Conservation (phyloP, 35 echinoderm and acorn worm genomes). For the Holothuria glaberrima region DNA sequence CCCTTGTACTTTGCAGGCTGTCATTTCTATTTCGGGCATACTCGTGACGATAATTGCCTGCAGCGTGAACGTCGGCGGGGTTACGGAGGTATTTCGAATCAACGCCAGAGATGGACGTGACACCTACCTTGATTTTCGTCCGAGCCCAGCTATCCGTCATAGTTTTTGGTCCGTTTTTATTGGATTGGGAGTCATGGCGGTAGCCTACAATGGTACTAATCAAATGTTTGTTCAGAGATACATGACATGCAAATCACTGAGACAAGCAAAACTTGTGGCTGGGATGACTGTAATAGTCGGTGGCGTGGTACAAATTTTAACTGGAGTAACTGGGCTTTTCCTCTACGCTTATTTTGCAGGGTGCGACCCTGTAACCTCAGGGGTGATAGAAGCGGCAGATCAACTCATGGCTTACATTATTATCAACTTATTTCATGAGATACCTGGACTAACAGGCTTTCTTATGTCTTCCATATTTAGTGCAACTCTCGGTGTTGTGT, state of each 20-base stretch:
- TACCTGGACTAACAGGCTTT: slow-evolving; percentile 8
- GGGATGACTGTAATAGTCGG: neutral
- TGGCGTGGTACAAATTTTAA: neutral
- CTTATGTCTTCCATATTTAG: slow-evolving; percentile 1
- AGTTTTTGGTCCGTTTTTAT: slow-evolving; percentile 43
- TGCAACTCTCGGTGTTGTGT: slow-evolving; percentile 24
- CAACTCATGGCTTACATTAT: slow-evolving; percentile 18
- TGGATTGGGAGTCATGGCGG: neutral
- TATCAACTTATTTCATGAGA: slow-evolving; percentile 3
- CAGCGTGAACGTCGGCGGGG: neutral
- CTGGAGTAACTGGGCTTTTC: neutral
- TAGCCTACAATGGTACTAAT: slow-evolving; percentile 17
- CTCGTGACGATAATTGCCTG: slow-evolving; percentile 28
- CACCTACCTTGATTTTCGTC: slow-evolving; percentile 23
- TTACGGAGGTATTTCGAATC: slow-evolving; percentile 6
- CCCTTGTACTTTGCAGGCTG: neutral
- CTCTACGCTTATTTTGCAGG: slow-evolving; percentile 44
- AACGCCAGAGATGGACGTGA: neutral
- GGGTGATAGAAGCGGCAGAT: neutral
- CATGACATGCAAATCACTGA: slow-evolving; percentile 26
- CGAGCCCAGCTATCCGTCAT: slow-evolving; percentile 17
- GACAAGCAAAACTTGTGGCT: neutral
- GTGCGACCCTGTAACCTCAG: slow-evolving; percentile 11
- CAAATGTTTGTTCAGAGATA: slow-evolving; percentile 33
- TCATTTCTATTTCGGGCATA: neutral